Percentiles rank a stretch among this genome's conserved stretches.
These are phyloP conservation scores for Drosophila arawakana DNA, from an alignment of 1,140 invertebrate genomes.

Conservation along the genomic window DNA sequence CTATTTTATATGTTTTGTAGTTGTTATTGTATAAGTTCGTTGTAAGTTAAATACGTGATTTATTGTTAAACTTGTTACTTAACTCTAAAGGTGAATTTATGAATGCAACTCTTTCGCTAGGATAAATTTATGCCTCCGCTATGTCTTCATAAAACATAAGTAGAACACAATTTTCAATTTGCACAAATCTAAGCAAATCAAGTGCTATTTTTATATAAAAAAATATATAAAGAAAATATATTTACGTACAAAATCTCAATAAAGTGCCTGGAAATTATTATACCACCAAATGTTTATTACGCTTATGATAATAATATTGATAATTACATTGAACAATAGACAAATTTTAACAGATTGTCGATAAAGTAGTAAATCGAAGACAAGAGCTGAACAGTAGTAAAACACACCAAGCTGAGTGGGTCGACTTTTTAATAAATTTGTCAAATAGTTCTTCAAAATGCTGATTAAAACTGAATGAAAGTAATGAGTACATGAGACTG, in stretches of 20 bases:
- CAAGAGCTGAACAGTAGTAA: conserved; percentile 35
- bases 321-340: conserved; percentile 20
- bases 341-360: conserved; percentile 25
- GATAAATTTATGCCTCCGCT: conserved; percentile 28
- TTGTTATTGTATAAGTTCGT: conserved; percentile 19
- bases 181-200: conserved; percentile 64
- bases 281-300: conserved; percentile 2
- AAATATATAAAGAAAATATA: conserved; percentile 34
- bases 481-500: not conserved
- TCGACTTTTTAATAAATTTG: conserved; percentile 52
- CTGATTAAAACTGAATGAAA: conserved; percentile 20
- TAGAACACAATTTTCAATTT: conserved; percentile 57
- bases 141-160: conserved; percentile 64
- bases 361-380: conserved; percentile 3
- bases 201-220: conserved; percentile 48
- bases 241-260: conserved; percentile 71
- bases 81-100: conserved; percentile 30
- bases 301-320: conserved; percentile 13
- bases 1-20: conserved; percentile 21
- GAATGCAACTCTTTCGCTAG: conserved; percentile 24
- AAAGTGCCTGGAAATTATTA: conserved; percentile 74
- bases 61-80: conserved; percentile 38
- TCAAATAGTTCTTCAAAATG: conserved; percentile 31
- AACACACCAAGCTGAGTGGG: conserved; percentile 27
- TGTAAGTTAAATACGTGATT: conserved; percentile 32